Evolutionary conservation across 2,888 invertebrate genomes (phyloP).

Genomic region (Pyrocoelia pectoralis): DNA sequence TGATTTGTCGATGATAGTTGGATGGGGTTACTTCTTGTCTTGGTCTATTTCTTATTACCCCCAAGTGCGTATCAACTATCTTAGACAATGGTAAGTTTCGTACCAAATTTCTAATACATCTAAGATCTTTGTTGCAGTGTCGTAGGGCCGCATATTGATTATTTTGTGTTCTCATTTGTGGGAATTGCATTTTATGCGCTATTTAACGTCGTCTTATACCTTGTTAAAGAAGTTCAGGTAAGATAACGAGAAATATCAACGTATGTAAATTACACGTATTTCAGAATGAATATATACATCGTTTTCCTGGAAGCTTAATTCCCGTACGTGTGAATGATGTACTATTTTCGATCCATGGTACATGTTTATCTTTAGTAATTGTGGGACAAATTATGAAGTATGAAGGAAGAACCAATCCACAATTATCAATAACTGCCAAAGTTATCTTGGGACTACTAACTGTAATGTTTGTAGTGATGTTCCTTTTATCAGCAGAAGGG

Average conservation of each 20-base stretch:
- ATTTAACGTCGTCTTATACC: background rate
- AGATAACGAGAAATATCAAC: background rate
- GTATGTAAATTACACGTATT: background rate
- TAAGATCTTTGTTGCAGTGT: background rate
- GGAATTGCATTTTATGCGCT: conserved; percentile 4
- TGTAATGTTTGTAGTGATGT: background rate
- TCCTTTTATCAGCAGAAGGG: background rate
- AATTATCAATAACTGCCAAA: background rate
- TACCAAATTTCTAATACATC: background rate
- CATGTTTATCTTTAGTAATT: background rate
- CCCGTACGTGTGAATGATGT: background rate
- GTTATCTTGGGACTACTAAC: background rate
- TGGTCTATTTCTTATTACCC: conserved; percentile 3
- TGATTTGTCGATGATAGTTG: background rate
- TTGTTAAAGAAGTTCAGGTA: conserved; percentile 3
- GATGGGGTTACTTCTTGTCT: background rate
- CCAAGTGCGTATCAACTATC: background rate
- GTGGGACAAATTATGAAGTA: conserved; percentile 3
- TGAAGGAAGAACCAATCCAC: background rate
- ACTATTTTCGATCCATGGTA: background rate
- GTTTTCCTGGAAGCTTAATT: conserved; percentile 4
- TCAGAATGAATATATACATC: background rate
- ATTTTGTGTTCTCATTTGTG: conserved; percentile 1
- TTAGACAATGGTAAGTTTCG: background rate
- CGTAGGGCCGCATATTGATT: background rate